phyloP scores from a whole-genome alignment of 2,113 vertebrate species.

The Maccullochella peelii region DNA sequence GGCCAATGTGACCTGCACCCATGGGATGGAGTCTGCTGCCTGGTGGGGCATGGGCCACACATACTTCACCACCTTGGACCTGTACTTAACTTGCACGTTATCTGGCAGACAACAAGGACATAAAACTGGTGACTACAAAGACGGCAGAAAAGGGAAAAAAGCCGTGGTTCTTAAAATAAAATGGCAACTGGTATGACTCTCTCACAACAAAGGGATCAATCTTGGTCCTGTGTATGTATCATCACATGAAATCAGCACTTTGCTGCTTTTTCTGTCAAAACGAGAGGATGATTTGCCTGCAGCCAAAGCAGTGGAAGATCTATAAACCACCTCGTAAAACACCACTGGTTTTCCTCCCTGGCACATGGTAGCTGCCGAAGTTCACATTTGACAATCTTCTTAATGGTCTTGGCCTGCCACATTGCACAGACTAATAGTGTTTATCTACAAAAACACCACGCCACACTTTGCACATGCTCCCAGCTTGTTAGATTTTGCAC shows the following conservation, averaged over 20 bases:
- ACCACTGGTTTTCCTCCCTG: slow-evolving; percentile 73
- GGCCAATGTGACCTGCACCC: slow-evolving; percentile 93
- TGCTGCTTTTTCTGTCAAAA: slow-evolving; percentile 47
- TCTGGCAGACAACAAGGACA: slow-evolving; percentile 80
- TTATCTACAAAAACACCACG: slow-evolving; percentile 75
- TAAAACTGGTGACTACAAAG: slow-evolving; percentile 30
- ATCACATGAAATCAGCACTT: slow-evolving; percentile 57
- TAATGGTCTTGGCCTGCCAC: slow-evolving; percentile 72
- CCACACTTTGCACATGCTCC: slow-evolving; percentile 57
- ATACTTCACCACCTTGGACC: slow-evolving; percentile 90
- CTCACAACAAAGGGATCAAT: slow-evolving; percentile 43
- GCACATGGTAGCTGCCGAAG: slow-evolving; percentile 56
- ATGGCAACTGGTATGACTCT: slow-evolving; percentile 25
- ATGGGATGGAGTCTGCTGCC: slow-evolving; percentile 86
- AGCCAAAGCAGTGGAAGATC: slow-evolving; percentile 70
- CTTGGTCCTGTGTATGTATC: slow-evolving; percentile 34
- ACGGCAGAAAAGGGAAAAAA: background rate
- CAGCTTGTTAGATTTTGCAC: slow-evolving; percentile 50
- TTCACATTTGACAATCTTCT: slow-evolving; percentile 72
- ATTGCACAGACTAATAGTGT: slow-evolving; percentile 76
- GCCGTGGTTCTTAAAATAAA: slow-evolving; percentile 29
- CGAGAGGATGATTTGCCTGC: slow-evolving; percentile 58
- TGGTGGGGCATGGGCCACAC: slow-evolving; percentile 89
- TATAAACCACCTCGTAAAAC: slow-evolving; percentile 79
- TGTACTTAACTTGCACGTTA: slow-evolving; percentile 91